A percentile compares a stretch with the other conserved stretches of the same genome.
Conservation (phyloP, 2,797 vertebrate species). For the Megaceryle alcyon region DNA sequence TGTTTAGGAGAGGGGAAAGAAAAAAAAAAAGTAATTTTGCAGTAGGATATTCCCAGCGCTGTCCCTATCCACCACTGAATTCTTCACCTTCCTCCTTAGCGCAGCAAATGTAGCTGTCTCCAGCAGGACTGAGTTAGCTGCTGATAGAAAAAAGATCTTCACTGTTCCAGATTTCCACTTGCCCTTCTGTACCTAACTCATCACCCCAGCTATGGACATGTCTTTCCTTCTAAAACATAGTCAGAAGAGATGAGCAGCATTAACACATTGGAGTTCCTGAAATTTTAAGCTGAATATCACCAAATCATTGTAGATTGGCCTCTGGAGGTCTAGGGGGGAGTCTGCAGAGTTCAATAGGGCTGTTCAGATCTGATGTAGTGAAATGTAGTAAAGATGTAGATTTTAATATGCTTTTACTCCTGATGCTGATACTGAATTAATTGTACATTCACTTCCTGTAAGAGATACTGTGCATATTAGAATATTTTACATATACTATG, state of each 20-base stretch:
- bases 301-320: neutral
- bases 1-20: neutral
- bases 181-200: neutral
- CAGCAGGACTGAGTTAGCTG: neutral
- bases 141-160: neutral
- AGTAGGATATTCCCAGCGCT: neutral
- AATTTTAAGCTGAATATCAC: neutral
- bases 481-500: neutral
- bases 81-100: neutral
- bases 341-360: neutral
- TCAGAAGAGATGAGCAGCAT: neutral
- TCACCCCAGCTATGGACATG: neutral
- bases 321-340: neutral
- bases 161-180: neutral
- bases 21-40: neutral
- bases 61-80: neutral
- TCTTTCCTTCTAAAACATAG: neutral
- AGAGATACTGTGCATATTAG: neutral
- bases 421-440: neutral
- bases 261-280: neutral
- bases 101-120: neutral
- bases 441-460: neutral
- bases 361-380: neutral
- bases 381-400: neutral
- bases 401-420: neutral